These are phyloP conservation scores for Drosophila quinaria DNA, from an alignment of 2,888 invertebrate species.

Conservation along the genomic window DNA sequence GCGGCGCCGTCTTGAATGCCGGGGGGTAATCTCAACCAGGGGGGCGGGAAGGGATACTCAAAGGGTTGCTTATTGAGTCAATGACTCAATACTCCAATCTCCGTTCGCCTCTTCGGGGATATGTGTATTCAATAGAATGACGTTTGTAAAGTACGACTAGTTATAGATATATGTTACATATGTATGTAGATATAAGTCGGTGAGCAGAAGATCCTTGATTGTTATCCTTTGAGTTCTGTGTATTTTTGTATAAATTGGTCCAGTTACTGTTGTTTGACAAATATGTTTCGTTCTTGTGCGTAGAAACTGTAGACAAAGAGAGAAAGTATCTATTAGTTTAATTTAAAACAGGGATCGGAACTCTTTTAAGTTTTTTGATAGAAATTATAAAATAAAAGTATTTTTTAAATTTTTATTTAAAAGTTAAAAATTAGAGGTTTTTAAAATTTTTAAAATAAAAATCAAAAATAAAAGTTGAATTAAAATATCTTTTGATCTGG, in stretches of 20 bases:
- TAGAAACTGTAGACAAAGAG: constrained; percentile 24
- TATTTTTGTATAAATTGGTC: constrained; percentile 64
- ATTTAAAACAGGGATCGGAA: too few species aligned
- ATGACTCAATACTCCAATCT: not conserved
- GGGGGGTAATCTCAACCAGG: constrained; percentile 4
- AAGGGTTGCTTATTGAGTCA: constrained; percentile 9
- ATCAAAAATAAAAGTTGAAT: too few species aligned
- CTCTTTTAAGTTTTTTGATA: too few species aligned
- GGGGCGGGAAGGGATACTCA: constrained; percentile 19
- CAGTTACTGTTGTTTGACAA: constrained; percentile 57
- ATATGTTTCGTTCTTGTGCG: constrained; percentile 45
- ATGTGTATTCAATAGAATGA: constrained; percentile 46
- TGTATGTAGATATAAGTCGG: constrained; percentile 50
- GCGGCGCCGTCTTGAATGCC: constrained; percentile 72
- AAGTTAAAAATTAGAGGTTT: too few species aligned
- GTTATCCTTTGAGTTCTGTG: constrained; percentile 40
- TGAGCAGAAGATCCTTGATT: constrained; percentile 62
- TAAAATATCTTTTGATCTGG: too few species aligned
- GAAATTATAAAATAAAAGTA: too few species aligned
- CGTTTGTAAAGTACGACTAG: constrained; percentile 34
- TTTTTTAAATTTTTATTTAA: too few species aligned
- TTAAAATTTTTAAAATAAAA: too few species aligned
- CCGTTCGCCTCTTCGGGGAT: constrained; percentile 9
- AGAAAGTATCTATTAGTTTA: not conserved
- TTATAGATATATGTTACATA: constrained; percentile 1